phyloP scores from a whole-genome alignment of 2,113 vertebrate genomes.

The Bos indicus region DNA sequence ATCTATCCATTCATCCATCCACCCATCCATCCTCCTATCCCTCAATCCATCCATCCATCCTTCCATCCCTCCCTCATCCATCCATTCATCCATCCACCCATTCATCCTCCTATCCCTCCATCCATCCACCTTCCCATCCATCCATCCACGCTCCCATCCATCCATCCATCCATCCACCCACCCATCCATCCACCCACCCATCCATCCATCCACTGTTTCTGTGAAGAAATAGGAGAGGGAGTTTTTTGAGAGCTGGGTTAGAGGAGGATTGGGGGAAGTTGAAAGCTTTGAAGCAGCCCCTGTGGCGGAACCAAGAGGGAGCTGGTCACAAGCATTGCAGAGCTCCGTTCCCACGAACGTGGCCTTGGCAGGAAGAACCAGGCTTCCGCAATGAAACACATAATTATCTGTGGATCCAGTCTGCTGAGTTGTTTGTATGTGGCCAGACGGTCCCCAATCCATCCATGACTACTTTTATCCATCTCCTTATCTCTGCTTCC shows the following conservation, averaged over 20 bases:
- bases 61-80: not conserved
- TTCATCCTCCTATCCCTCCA: no score
- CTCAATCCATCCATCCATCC: not conserved
- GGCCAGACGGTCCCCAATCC: not conserved
- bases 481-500: not conserved
- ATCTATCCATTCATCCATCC: not conserved
- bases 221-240: no score
- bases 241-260: not conserved
- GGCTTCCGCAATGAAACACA: not conserved
- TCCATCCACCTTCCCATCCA: not conserved
- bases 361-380: not conserved
- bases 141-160: no score
- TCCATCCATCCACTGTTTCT: not conserved
- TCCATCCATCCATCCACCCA: no score
- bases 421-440: not conserved
- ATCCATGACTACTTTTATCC: accelerated
- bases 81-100: not conserved
- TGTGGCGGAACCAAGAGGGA: not conserved
- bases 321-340: accelerated
- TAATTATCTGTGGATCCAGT: not conserved
- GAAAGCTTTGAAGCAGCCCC: not conserved
- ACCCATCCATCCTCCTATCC: accelerated
- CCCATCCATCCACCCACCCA: not conserved
- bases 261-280: not conserved
- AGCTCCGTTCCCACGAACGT: not conserved